A percentile compares a stretch with the other conserved stretches of the same genome.
phyloP scores from a whole-genome alignment of 2,113 vertebrate species.

The Lagopus muta region DNA sequence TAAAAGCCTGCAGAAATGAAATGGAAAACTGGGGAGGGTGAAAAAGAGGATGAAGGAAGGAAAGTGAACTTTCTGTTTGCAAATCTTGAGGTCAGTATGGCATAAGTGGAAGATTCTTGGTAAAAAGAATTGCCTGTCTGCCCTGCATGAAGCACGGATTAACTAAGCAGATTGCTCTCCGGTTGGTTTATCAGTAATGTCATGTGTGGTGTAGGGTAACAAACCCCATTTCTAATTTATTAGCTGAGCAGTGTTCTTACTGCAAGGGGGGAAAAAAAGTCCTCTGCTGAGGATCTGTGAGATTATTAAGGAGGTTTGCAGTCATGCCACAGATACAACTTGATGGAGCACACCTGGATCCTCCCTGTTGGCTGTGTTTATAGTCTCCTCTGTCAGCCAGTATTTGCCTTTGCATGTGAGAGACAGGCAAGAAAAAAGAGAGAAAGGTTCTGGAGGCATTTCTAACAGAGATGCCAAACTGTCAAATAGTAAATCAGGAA shows the following conservation, averaged over 20 bases:
- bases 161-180: constrained; percentile 4
- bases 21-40: not conserved
- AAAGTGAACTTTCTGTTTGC: not conserved
- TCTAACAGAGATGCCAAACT: constrained; percentile 71
- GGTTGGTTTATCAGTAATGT: constrained; percentile 9
- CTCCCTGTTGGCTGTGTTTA: constrained; percentile 42
- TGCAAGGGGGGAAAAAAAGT: not conserved
- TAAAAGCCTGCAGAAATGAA: not conserved
- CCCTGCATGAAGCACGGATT: not conserved
- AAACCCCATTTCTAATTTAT: constrained; percentile 11
- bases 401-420: constrained; percentile 53
- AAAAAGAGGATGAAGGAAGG: not conserved
- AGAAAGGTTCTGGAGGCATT: constrained; percentile 18
- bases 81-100: not conserved
- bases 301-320: constrained; percentile 19
- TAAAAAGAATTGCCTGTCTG: constrained; percentile 11
- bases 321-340: not conserved
- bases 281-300: not conserved
- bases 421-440: constrained; percentile 39
- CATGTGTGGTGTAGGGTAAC: not conserved
- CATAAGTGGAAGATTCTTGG: not conserved
- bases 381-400: constrained; percentile 62
- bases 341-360: constrained; percentile 43
- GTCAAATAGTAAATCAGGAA: constrained; percentile 49
- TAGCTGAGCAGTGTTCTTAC: not conserved